Base-by-base conservation (phyloP, 2,797 vertebrate genomes). In the Sebastes kiyomatsui region DNA sequence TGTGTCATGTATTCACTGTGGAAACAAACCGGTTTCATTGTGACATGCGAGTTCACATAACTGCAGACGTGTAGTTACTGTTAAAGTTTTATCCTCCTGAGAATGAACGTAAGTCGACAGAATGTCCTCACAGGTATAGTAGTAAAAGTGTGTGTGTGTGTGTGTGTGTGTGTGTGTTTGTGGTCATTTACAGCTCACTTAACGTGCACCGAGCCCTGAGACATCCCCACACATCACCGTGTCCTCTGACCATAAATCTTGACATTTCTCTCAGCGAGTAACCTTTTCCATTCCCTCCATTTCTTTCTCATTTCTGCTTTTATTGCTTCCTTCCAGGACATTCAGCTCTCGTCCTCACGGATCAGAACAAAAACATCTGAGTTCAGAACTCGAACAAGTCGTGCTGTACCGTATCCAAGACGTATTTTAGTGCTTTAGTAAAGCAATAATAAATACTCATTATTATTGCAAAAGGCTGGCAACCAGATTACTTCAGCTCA, bases 161-260 rank as follows among this genome's bases (percentile, higher is more conserved):
- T 64, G 60, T 59, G 61, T n/a, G n/a, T 59, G 54, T 30, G 4
- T 7, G 22, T 33, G 69, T 60, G 55, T 32, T 11, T 11, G 22
- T n/a, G 32, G 14, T 38, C 30, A 14, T 79, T 79, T 71, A 55
- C 22, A 16, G 72, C 33, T 22, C 27, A 67, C 46, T 59, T 56
- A 64, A 22, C 20, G 68, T 59, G 5, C 56, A 13, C 16, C 6
- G 55, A 72, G n/a, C 61, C 28, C 67, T 72, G 72, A 69, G 58
- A 72, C 75, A 23, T 28, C 55, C 28, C n/a, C 46, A 70, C 75
- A 65, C 35, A 64, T 69, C 64, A 46, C 0, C 7, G 23, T 56
- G 64, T 60, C 68, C 72, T 72, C 64, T n/a, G 56, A 35, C 33
- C 56, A 74, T 77, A 58, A 75, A 72, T 67, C 54, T 18, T 14